phyloP scores from a whole-genome alignment of 2,888 invertebrate species.

The Cantharis lateralis region DNA sequence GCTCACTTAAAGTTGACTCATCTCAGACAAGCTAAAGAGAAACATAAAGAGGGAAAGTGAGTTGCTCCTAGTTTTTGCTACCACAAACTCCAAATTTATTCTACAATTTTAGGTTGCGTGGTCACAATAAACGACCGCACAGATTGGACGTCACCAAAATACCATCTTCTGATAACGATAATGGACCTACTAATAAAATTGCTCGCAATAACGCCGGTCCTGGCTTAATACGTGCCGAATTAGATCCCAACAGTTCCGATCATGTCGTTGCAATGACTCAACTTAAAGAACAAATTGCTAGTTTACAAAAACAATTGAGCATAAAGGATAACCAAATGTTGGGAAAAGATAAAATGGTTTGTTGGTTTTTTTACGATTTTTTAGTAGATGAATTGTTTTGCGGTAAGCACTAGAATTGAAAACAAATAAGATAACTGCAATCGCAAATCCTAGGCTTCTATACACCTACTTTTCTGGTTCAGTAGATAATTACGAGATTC shows the following conservation, averaged over 20 bases:
- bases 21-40: slow-evolving; percentile 58
- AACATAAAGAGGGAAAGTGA: slow-evolving; percentile 62
- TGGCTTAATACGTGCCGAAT: slow-evolving; percentile 56
- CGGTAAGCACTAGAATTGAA: no score
- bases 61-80: slow-evolving; percentile 35
- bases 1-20: slow-evolving; percentile 59
- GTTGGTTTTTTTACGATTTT: slow-evolving; percentile 30
- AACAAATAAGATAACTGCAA: no score
- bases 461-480: no score
- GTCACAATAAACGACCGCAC: slow-evolving; percentile 74
- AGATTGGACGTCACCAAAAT: slow-evolving; percentile 66
- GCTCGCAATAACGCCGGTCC: slow-evolving; percentile 55
- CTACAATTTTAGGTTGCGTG: slow-evolving; percentile 61
- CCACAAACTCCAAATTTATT: not conserved
- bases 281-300: slow-evolving; percentile 90
- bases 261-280: slow-evolving; percentile 95
- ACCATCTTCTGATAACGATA: slow-evolving; percentile 56
- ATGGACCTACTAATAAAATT: slow-evolving; percentile 58
- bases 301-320: slow-evolving; percentile 83
- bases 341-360: slow-evolving; percentile 88
- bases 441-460: no score
- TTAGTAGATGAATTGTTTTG: not conserved
- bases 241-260: slow-evolving; percentile 86
- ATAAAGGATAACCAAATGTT: slow-evolving; percentile 86
- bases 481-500: no score